phyloP scores from a whole-genome alignment of 2,797 vertebrate genomes.

The Mus spretus region DNA sequence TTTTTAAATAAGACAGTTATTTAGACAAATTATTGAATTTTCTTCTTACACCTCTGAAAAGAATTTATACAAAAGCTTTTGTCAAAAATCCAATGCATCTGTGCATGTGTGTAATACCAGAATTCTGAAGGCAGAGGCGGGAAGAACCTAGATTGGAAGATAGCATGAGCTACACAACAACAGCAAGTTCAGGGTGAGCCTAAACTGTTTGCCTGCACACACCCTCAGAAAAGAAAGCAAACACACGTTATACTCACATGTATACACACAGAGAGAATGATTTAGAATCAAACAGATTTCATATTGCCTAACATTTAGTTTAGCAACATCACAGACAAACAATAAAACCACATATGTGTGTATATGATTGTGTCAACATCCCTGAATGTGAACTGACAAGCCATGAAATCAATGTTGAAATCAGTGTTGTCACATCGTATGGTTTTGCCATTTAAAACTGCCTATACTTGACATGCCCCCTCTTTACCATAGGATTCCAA shows the following conservation, averaged over 20 bases:
- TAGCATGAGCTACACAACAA: not conserved
- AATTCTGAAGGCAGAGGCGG: not conserved
- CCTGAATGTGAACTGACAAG: not conserved
- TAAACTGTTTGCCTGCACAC: not conserved
- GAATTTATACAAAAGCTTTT: not conserved
- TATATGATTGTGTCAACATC: not conserved
- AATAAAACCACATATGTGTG: not conserved
- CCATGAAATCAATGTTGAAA: not conserved
- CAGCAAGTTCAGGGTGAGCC: not conserved
- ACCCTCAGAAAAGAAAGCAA: not conserved
- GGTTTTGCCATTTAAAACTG: slow-evolving; percentile 19
- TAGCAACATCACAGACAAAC: not conserved
- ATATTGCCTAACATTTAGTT: not conserved
- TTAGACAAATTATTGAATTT: not conserved
- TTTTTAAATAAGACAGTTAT: not conserved
- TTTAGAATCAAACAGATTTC: not conserved
- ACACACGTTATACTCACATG: not conserved
- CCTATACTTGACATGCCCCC: not conserved
- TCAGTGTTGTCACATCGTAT: slow-evolving; percentile 5
- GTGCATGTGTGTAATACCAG: not conserved
- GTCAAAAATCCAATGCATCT: not conserved
- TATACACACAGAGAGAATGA: not conserved
- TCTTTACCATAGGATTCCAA: slow-evolving; percentile 27
- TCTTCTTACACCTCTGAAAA: slow-evolving; percentile 15
- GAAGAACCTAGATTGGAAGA: not conserved